Conservation (phyloP, 2,113 vertebrate genomes). For the Nycticryphes semicollaris region DNA sequence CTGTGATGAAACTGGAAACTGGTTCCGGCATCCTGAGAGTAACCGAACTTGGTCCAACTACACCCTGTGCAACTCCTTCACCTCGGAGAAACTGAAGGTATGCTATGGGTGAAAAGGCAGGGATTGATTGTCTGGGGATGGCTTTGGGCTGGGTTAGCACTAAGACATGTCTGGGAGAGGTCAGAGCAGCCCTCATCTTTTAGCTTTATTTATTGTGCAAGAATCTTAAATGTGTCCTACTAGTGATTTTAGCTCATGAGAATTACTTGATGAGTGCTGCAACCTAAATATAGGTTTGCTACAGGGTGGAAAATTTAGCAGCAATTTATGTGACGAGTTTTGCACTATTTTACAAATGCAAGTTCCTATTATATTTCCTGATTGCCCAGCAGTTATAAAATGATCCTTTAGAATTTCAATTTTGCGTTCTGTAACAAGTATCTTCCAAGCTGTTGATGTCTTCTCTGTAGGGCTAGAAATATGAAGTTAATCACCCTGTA, state of each 20-base stretch:
- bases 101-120: not conserved
- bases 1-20: slow-evolving; percentile 89
- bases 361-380: not conserved
- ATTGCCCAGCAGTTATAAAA: not conserved
- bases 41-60: slow-evolving; percentile 98
- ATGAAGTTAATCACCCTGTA: not conserved
- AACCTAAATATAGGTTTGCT: not conserved
- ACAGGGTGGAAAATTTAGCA: not conserved
- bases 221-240: not conserved
- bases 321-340: not conserved
- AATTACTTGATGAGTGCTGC: not conserved
- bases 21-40: slow-evolving; percentile 93
- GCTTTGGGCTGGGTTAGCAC: not conserved
- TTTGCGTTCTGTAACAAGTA: not conserved
- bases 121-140: not conserved
- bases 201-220: not conserved
- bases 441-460: not conserved
- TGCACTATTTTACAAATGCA: not conserved
- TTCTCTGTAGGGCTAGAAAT: not conserved
- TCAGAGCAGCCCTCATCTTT: not conserved
- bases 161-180: not conserved
- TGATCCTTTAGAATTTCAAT: not conserved
- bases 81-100: slow-evolving; percentile 89
- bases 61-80: slow-evolving; percentile 90
- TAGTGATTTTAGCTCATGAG: not conserved